A percentile compares a stretch with the other conserved stretches of the same genome.
phyloP scores from a whole-genome alignment of 2,113 vertebrate genomes.

The Myodes glareolus region DNA sequence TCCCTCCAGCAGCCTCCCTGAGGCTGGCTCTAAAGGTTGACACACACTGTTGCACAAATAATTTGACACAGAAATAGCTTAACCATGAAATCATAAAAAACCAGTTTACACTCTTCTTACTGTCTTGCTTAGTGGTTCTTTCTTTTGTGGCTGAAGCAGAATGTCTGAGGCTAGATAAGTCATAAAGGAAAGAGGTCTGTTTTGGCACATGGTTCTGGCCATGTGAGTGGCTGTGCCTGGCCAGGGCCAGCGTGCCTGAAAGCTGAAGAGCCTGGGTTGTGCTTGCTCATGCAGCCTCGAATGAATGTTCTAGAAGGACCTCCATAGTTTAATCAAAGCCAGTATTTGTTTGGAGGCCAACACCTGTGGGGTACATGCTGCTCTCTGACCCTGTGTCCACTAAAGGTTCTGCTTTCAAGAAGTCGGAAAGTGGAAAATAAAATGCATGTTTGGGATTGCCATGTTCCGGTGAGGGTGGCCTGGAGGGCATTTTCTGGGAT shows the following conservation, averaged over 20 bases:
- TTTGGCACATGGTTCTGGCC: background rate
- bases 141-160: background rate
- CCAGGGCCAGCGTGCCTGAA: background rate
- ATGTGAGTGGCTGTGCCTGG: background rate
- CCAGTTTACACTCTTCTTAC: background rate
- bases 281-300: background rate
- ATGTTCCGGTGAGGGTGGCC: background rate
- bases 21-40: background rate
- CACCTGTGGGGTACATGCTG: too few relatives aligned
- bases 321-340: background rate
- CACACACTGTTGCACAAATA: background rate
- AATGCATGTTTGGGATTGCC: background rate
- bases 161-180: background rate
- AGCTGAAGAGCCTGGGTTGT: background rate
- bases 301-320: background rate
- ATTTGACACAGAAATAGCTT: background rate
- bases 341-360: background rate
- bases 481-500: background rate
- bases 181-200: background rate
- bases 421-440: background rate
- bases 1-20: background rate
- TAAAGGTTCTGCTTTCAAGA: background rate
- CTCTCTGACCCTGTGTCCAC: background rate
- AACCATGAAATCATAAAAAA: background rate
- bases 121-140: background rate